Conservation (phyloP, 2,113 vertebrate species). For the Piprites chloris region DNA sequence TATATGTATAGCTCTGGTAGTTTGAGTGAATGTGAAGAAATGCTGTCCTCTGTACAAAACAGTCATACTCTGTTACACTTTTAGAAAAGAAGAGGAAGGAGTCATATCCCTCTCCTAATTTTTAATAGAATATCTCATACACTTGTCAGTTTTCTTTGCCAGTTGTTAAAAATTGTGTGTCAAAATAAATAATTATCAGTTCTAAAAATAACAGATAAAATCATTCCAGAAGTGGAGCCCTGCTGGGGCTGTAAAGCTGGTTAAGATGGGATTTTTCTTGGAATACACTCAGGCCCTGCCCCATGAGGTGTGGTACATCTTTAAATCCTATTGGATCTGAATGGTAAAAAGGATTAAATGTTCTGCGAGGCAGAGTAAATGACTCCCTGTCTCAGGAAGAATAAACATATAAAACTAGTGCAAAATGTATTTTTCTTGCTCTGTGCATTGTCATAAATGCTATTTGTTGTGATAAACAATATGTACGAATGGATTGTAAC, state of each 20-base stretch:
- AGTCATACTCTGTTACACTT: background rate
- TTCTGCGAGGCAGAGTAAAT: constrained; percentile 35
- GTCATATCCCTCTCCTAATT: background rate
- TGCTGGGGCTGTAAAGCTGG: background rate
- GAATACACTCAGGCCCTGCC: background rate
- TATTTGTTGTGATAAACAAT: constrained; percentile 52
- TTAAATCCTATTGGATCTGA: constrained; percentile 31
- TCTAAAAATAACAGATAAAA: constrained; percentile 19
- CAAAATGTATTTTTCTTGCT: constrained; percentile 16
- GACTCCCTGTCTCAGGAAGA: constrained; percentile 10
- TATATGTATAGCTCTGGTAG: background rate
- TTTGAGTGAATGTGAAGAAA: background rate
- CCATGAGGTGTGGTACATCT: background rate
- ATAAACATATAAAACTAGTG: background rate
- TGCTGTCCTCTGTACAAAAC: background rate
- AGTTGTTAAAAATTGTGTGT: background rate
- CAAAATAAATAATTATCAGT: background rate
- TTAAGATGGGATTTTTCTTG: background rate
- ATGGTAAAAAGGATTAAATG: constrained; percentile 27
- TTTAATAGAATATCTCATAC: background rate
- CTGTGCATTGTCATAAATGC: constrained; percentile 19
- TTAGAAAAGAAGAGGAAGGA: background rate
- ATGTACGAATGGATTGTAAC: constrained; percentile 28
- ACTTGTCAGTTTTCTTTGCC: background rate
- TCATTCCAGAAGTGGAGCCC: background rate